These are phyloP conservation scores for Cosmia pyralina DNA, from an alignment of 2,888 invertebrate species.

Conservation along the genomic window DNA sequence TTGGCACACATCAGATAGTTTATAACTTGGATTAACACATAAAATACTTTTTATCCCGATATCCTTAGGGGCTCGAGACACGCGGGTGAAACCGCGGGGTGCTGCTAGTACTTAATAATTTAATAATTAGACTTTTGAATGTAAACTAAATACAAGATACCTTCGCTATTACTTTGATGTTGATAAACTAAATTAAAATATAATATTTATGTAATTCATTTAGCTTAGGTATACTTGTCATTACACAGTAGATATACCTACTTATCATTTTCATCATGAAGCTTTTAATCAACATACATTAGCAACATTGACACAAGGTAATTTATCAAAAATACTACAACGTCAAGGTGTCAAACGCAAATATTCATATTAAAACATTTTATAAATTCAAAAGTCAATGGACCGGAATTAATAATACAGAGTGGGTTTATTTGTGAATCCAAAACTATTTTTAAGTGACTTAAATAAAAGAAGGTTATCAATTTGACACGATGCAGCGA, in stretches of 20 bases:
- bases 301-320: conserved; percentile 8
- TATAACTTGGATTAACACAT: too few relatives aligned
- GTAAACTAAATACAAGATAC: neutral
- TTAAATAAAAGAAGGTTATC: too few relatives aligned
- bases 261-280: conserved; percentile 1
- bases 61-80: too few relatives aligned
- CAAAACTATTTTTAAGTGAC: neutral
- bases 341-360: neutral
- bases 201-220: neutral
- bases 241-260: neutral
- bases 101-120: too few relatives aligned
- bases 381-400: neutral
- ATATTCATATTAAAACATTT: neutral
- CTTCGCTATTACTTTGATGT: neutral
- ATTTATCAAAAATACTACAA: conserved; percentile 1
- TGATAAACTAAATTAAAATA: conserved; percentile 2
- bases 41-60: too few relatives aligned
- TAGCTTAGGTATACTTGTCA: neutral
- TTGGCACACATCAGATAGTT: too few relatives aligned
- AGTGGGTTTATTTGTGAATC: neutral
- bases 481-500: too few relatives aligned
- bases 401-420: neutral
- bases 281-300: conserved; percentile 5
- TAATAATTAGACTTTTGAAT: neutral
- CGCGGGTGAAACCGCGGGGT: too few relatives aligned